A percentile compares a stretch with the other conserved stretches of the same genome.
phyloP scores from a whole-genome alignment of 2,888 invertebrate species.

The Tenthredo scrophulariae region DNA sequence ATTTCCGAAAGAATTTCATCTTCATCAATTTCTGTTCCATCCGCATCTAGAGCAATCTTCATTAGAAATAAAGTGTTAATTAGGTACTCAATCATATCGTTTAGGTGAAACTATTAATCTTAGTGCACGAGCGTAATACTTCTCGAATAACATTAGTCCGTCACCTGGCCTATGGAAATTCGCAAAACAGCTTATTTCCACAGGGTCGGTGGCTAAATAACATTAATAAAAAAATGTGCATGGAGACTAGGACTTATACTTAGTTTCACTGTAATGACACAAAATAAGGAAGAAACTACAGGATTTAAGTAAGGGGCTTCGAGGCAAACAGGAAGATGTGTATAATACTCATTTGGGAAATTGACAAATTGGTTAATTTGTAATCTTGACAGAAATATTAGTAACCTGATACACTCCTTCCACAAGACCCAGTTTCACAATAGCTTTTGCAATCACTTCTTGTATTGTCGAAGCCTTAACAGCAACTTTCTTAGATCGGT shows the following conservation, averaged over 20 bases:
- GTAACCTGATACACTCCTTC: constrained; percentile 51
- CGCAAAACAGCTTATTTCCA: background rate
- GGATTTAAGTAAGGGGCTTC: background rate
- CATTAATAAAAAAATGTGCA: too few relatives aligned
- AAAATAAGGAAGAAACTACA: too few relatives aligned
- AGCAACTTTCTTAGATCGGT: constrained; percentile 45
- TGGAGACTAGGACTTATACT: too few relatives aligned
- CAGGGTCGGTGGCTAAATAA: background rate
- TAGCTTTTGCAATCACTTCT: constrained; percentile 41
- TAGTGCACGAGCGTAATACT: background rate
- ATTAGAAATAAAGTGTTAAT: background rate
- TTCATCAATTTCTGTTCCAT: constrained; percentile 54
- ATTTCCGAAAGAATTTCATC: constrained; percentile 54
- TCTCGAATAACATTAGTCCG: background rate
- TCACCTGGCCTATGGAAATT: background rate
- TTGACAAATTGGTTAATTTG: background rate
- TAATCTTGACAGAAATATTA: constrained; percentile 20
- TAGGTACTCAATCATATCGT: background rate
- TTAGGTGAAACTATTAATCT: background rate
- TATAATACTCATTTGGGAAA: background rate
- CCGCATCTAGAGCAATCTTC: constrained; percentile 54
- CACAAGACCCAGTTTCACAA: constrained; percentile 44
- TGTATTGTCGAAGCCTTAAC: constrained; percentile 42
- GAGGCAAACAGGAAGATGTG: background rate
- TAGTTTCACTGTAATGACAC: too few relatives aligned